Evolutionary conservation across 64 coral and sea anemone genomes (phyloP), one percentile per base, ranked within the genome.

Genomic region (Porites lutea): DNA sequence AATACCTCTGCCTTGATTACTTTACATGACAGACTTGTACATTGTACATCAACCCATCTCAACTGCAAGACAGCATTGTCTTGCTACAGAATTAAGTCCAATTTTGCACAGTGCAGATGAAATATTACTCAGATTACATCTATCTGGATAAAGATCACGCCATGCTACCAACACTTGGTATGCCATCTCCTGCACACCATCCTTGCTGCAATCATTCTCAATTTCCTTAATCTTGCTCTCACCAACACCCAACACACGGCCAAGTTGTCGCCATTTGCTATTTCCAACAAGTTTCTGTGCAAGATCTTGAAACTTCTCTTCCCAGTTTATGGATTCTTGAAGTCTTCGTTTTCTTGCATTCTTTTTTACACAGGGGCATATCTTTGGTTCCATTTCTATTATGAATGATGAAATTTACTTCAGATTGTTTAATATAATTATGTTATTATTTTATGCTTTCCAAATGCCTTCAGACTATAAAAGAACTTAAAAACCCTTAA

Each of bases 121-220:
- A 14, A 98, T 64, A 55, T 72, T 59, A n/a, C 61, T 83, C 16
- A 82, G 60, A 7, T 83, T 84, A 47, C 94, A 96, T 13, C 91
- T 74, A 49, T 95, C 96, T 15, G 96, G 96, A 51, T 86, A 92
- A 2, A 45, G 64, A 4, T 98, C 93, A 52, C 89, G 77, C 89
- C 93, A 98, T 65, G 93, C 92, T 4, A 89, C n/a, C 11, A 98
- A 64, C 93, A 98, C 95, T 65, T 98, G 96, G 78, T 86, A 89
- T 8, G 96, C 86, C 72, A 95, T 89, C 50, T 98, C 96, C 5
- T 87, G 89, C 18, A 98, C 72, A 20, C 96, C 86, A 72, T 92
- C 85, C 3, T 95, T 86, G 73, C 46, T 16, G 19, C 73, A 76
- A 73, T 98, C 87, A 18, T 70, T 70, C 78, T 98, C 96, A 16